A percentile compares a stretch with the other conserved stretches of the same genome.
These are phyloP conservation scores for Dinocampus coccinellae DNA, from an alignment of 2,888 invertebrate genomes.

Conservation along the genomic window DNA sequence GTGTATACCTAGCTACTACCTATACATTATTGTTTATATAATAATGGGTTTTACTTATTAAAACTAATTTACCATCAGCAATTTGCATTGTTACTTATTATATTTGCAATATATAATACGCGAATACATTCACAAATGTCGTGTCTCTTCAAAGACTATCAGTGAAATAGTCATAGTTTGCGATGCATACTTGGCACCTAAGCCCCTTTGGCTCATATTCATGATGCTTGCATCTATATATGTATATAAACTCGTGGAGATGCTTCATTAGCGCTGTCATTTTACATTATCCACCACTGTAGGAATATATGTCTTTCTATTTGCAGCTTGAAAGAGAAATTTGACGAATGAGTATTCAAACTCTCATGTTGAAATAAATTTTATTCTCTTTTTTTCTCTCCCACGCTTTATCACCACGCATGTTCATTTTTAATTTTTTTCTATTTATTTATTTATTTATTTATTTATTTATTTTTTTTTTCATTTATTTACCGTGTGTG, in stretches of 20 bases:
- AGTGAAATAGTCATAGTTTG: background rate
- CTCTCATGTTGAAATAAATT: slow-evolving; percentile 1
- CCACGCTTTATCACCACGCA: no score
- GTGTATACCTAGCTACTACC: background rate
- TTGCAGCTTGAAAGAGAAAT: slow-evolving; percentile 10
- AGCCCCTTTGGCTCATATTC: slow-evolving; percentile 18
- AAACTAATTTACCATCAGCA: slow-evolving; percentile 4
- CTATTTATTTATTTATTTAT: background rate
- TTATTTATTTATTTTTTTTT: background rate
- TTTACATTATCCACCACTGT: slow-evolving; percentile 18
- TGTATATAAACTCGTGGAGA: slow-evolving; percentile 6
- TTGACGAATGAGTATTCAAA: slow-evolving; percentile 16
- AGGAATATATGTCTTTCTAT: slow-evolving; percentile 24
- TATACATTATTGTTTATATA: background rate
- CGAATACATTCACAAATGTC: background rate
- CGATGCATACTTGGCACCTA: slow-evolving; percentile 22
- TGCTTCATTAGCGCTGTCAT: slow-evolving; percentile 30
- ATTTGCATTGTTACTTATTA: background rate
- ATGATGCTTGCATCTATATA: background rate
- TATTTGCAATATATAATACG: background rate
- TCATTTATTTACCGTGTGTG: background rate
- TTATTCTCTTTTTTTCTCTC: background rate
- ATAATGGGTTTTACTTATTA: background rate
- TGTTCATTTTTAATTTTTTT: no score
- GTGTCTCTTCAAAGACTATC: background rate